phyloP scores from a whole-genome alignment of 1,140 invertebrate species.

The Drosophila simulans region DNA sequence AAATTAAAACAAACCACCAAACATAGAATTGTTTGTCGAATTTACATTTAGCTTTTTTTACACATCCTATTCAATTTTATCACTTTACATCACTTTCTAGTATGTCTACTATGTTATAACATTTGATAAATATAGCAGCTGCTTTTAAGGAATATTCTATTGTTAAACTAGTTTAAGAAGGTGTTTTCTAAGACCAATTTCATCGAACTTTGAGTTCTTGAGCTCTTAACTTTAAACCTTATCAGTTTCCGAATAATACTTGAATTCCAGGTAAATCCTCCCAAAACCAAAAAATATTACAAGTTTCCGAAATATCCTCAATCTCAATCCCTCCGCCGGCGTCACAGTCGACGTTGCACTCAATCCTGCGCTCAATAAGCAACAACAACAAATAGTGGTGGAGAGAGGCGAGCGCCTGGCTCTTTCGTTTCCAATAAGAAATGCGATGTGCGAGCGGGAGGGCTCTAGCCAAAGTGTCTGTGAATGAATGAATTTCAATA shows the following conservation, averaged over 20 bases:
- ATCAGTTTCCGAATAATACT: not conserved
- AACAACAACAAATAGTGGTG: conserved; percentile 13
- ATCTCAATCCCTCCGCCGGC: conserved; percentile 22
- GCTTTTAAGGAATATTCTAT: no score
- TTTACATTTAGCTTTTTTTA: no score
- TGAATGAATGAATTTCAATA: conserved; percentile 84
- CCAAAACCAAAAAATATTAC: not conserved
- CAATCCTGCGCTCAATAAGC: conserved; percentile 72
- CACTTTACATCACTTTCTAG: no score
- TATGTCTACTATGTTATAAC: no score
- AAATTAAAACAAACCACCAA: no score
- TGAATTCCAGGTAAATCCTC: conserved; percentile 35
- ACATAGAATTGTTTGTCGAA: no score
- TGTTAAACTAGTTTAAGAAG: no score
- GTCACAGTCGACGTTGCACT: conserved; percentile 37
- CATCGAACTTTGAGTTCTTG: no score
- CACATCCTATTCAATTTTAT: no score
- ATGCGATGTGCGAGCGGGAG: conserved; percentile 56
- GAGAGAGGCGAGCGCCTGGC: conserved; percentile 31
- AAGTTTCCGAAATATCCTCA: conserved; percentile 11
- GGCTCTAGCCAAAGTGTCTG: conserved; percentile 21
- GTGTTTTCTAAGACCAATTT: no score
- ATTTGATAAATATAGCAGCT: no score
- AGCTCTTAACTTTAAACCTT: no score
- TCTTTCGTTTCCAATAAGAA: conserved; percentile 80